These are phyloP conservation scores for Neotoma lepida DNA, from an alignment of 2,113 vertebrate genomes.

Conservation along the genomic window DNA sequence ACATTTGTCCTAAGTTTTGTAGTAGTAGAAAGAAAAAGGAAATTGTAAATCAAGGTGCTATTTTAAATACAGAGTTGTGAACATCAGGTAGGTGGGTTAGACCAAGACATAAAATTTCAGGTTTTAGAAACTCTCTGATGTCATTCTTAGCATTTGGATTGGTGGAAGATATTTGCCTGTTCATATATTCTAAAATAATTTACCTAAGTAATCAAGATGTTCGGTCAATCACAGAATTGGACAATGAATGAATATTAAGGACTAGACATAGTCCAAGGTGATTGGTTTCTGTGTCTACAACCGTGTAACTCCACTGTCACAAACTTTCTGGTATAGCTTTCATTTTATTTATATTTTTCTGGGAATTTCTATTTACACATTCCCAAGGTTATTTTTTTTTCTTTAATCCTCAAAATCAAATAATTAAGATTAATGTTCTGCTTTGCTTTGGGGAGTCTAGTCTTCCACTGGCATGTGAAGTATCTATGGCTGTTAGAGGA, in stretches of 20 bases:
- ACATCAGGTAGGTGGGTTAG: not conserved
- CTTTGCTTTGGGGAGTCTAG: not conserved
- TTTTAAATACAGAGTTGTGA: not conserved
- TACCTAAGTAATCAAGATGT: not conserved
- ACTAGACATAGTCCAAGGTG: too few relatives aligned
- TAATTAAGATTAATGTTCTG: not conserved
- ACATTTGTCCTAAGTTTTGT: not conserved
- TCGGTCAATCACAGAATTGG: not conserved
- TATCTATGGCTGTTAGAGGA: not conserved
- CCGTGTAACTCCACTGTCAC: not conserved
- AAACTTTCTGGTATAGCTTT: not conserved
- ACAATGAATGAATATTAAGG: not conserved
- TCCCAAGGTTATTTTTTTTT: not conserved
- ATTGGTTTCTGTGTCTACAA: not conserved
- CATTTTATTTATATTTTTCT: not conserved
- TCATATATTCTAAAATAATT: not conserved
- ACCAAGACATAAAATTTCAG: not conserved
- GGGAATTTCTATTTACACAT: not conserved
- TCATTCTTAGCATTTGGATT: not conserved
- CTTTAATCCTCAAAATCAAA: not conserved
- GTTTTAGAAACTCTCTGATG: not conserved
- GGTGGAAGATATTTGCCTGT: not conserved
- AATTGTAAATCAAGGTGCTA: not conserved
- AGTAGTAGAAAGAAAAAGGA: too few relatives aligned
- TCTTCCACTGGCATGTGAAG: not conserved